phyloP scores from a whole-genome alignment of 2,888 invertebrate genomes.

The Aquatica leii region DNA sequence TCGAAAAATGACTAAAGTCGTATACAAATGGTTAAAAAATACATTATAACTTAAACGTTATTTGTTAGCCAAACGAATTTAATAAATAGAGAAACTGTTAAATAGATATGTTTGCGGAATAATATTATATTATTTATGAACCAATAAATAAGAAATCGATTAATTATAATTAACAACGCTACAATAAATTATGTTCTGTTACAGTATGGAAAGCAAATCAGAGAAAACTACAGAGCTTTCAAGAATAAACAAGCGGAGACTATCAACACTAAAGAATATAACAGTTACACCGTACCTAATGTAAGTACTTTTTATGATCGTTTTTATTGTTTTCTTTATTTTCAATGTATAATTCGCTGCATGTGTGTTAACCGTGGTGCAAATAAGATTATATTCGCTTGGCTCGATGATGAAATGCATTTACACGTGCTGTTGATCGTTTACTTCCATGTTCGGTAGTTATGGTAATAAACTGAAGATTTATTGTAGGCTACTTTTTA shows the following conservation, averaged over 20 bases:
- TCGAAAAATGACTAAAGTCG: too few relatives aligned
- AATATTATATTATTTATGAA: too few relatives aligned
- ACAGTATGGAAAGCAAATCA: slow-evolving; percentile 69
- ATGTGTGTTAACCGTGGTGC: not conserved
- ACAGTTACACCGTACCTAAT: slow-evolving; percentile 63
- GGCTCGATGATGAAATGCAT: slow-evolving; percentile 3
- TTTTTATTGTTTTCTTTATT: slow-evolving; percentile 6
- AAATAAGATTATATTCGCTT: not conserved
- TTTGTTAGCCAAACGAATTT: too few relatives aligned
- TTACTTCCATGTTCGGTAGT: slow-evolving; percentile 1
- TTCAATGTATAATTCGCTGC: not conserved
- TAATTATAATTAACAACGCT: too few relatives aligned
- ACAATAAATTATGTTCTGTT: too few relatives aligned
- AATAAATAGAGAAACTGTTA: too few relatives aligned
- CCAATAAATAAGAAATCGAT: too few relatives aligned
- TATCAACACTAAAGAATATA: slow-evolving; percentile 62
- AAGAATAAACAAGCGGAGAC: slow-evolving; percentile 64
- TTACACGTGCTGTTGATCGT: slow-evolving; percentile 3
- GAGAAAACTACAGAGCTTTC: slow-evolving; percentile 69
- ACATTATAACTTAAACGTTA: too few relatives aligned
- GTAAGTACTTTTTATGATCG: slow-evolving; percentile 57
- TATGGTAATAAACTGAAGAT: slow-evolving; percentile 1
- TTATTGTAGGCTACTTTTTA: not conserved
- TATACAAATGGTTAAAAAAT: too few relatives aligned
- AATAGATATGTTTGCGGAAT: too few relatives aligned